Conservation (phyloP, 2,888 invertebrate genomes). For the Pristionchus japonicus region DNA sequence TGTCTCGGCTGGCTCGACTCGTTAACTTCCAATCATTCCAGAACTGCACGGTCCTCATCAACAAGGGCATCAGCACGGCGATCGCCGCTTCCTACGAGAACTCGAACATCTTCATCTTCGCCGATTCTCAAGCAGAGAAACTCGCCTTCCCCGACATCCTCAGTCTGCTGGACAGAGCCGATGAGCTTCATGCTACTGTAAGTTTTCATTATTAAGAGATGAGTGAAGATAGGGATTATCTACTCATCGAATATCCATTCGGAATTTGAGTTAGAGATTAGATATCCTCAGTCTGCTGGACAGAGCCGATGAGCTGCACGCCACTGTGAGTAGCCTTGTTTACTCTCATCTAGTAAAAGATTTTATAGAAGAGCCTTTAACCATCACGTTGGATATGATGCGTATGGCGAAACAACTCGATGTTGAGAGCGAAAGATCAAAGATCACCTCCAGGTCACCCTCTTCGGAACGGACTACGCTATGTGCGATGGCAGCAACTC, state of each 20-base stretch:
- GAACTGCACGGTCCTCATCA: slow-evolving; percentile 57
- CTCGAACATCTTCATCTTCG: slow-evolving; percentile 64
- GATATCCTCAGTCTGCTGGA: slow-evolving; percentile 52
- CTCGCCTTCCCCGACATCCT: slow-evolving; percentile 36
- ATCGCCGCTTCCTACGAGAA: slow-evolving; percentile 53
- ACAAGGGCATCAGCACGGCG: slow-evolving; percentile 57
- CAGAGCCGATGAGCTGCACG: slow-evolving; percentile 51
- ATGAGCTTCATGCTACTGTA: slow-evolving; percentile 52
- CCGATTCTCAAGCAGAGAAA: slow-evolving; percentile 56
- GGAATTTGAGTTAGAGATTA: too few species aligned
- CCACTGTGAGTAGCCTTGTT: slow-evolving; percentile 39
- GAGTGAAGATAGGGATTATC: too few species aligned
- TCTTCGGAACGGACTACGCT: slow-evolving; percentile 24
- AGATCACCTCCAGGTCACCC: slow-evolving; percentile 13
- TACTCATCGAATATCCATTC: too few species aligned
- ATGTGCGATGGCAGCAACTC: slow-evolving; percentile 46
- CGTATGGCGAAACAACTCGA: too few species aligned
- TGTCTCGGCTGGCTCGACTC: too few species aligned
- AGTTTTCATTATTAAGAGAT: too few species aligned
- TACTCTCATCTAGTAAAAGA: too few species aligned
- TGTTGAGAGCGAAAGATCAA: not conserved
- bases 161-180: slow-evolving; percentile 51
- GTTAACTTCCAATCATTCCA: too few species aligned
- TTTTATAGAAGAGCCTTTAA: too few species aligned
- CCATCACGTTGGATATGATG: too few species aligned